phyloP scores from a whole-genome alignment of 2,888 invertebrate species.

The Apeira syringaria region DNA sequence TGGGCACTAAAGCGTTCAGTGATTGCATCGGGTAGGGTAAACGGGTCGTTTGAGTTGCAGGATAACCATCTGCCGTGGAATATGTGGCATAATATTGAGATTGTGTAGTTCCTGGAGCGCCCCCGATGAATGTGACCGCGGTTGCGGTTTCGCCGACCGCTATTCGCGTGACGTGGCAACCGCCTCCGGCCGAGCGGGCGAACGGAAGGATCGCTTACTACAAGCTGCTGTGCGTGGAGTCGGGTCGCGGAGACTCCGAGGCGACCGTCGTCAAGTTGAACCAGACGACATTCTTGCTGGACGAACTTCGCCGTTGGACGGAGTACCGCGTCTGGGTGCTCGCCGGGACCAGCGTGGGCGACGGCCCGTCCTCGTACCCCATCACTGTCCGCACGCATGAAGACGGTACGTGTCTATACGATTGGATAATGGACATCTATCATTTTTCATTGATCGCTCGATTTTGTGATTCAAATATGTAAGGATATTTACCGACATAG shows the following conservation, averaged over 20 bases:
- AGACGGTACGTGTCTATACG: constrained; percentile 94
- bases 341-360: constrained; percentile 98
- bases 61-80: constrained; percentile 26
- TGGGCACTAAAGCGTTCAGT: constrained; percentile 83
- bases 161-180: constrained; percentile 95
- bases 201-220: constrained; percentile 97
- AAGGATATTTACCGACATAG: no score
- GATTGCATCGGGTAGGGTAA: constrained; percentile 69
- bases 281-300: constrained; percentile 91
- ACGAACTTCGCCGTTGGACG: constrained; percentile 97
- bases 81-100: constrained; percentile 51
- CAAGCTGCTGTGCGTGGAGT: constrained; percentile 95
- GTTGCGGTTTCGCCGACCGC: constrained; percentile 94
- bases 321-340: constrained; percentile 98
- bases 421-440: constrained; percentile 20
- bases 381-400: constrained; percentile 97
- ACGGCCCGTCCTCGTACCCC: constrained; percentile 96
- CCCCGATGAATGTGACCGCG: constrained; percentile 96
- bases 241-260: constrained; percentile 92
- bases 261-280: constrained; percentile 92
- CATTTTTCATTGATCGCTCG: constrained; percentile 35
- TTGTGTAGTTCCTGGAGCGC: constrained; percentile 96
- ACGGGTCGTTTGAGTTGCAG: constrained; percentile 62
- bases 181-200: constrained; percentile 94
- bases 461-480: no score